These are phyloP conservation scores for Tenualosa thibaudeaui DNA, from an alignment of 2,797 vertebrate species.

Conservation along the genomic window DNA sequence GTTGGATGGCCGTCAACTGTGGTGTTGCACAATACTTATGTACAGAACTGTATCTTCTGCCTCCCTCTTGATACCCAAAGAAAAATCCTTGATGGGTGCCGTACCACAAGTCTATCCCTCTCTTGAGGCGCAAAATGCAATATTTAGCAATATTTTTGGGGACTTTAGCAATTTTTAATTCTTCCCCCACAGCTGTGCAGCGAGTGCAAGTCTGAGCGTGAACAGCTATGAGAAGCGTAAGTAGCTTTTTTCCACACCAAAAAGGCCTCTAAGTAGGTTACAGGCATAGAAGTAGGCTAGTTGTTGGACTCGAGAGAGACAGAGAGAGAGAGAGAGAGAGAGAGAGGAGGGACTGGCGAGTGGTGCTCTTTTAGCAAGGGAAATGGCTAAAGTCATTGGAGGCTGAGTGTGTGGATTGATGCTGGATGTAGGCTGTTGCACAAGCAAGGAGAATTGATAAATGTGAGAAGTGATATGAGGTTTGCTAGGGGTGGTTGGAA, in stretches of 20 bases:
- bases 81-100: not conserved
- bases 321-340: conserved; percentile 10
- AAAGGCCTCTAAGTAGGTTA: conserved; percentile 79
- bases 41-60: not conserved
- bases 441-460: not conserved
- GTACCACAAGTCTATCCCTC: not conserved
- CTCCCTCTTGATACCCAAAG: not conserved
- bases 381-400: conserved; percentile 19
- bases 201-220: conserved; percentile 16
- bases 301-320: conserved; percentile 67
- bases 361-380: not conserved
- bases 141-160: conserved; percentile 6
- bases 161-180: conserved; percentile 15
- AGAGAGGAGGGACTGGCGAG: not conserved
- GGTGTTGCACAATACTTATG: not conserved
- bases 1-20: not conserved
- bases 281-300: conserved; percentile 75
- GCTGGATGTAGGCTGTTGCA: not conserved
- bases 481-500: not conserved
- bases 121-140: not conserved
- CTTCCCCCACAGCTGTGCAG: conserved; percentile 52
- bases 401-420: not conserved
- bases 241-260: conserved; percentile 72
- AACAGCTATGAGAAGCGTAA: conserved; percentile 63
- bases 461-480: not conserved